phyloP scores from a whole-genome alignment of 1,140 invertebrate species.

The Pollicipes pollicipes region DNA sequence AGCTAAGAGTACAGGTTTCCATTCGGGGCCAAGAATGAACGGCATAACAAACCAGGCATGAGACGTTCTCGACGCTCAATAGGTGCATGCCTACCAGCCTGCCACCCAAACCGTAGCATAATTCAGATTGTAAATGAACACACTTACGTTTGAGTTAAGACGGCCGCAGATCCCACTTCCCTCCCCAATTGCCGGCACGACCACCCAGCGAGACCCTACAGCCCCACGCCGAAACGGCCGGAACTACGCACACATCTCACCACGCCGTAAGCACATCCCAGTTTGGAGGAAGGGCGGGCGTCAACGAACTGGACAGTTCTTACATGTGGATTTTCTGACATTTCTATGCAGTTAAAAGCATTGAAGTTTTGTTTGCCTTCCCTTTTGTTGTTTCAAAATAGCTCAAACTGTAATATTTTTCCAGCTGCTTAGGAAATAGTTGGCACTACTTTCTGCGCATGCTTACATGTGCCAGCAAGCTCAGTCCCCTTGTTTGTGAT shows the following conservation, averaged over 20 bases:
- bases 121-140: not conserved
- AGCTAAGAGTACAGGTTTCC: no score
- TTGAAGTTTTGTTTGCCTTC: no score
- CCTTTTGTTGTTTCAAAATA: no score
- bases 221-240: not conserved
- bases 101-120: not conserved
- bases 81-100: no score
- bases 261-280: not conserved
- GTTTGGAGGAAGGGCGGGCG: not conserved
- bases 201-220: no score
- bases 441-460: not conserved
- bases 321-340: no score
- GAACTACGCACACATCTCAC: not conserved
- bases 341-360: no score
- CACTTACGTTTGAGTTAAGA: not conserved
- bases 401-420: not conserved
- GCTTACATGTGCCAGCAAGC: not conserved
- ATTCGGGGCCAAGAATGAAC: no score
- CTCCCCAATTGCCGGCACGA: not conserved
- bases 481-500: not conserved
- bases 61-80: no score
- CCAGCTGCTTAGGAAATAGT: not conserved
- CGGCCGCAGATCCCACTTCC: not conserved
- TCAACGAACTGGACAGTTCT: not conserved
- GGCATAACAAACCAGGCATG: no score